These are phyloP conservation scores for Neogale vison DNA, from an alignment of 2,113 vertebrate species.

Conservation along the genomic window DNA sequence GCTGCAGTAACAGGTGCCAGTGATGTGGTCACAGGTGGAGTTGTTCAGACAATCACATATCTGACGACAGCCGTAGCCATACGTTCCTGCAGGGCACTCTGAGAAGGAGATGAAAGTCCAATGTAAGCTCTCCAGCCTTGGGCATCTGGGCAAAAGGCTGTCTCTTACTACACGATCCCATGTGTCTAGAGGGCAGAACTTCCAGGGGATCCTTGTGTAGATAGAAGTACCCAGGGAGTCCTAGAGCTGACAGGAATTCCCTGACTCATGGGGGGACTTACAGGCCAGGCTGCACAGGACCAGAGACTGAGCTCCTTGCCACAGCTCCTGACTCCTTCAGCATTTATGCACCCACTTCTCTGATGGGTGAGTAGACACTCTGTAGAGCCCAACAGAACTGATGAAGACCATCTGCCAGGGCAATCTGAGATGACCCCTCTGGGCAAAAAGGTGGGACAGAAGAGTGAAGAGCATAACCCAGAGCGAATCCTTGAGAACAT, in stretches of 20 bases:
- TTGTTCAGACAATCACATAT: constrained; percentile 98
- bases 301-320: not conserved
- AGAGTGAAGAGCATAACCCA: not conserved
- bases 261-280: not conserved
- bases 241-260: not conserved
- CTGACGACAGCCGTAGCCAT: constrained; percentile 96
- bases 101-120: constrained; percentile 22
- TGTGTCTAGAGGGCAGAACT: not conserved
- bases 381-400: not conserved
- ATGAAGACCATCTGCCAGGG: not conserved
- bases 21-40: constrained; percentile 98
- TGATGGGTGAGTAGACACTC: not conserved
- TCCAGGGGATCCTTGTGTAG: not conserved
- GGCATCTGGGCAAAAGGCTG: not conserved
- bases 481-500: not conserved
- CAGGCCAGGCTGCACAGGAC: not conserved
- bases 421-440: not conserved
- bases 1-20: constrained; percentile 96
- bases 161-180: too few species aligned
- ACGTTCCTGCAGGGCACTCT: constrained; percentile 94
- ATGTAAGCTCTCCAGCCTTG: not conserved
- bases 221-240: not conserved
- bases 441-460: not conserved
- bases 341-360: not conserved
- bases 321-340: not conserved